Conservation (phyloP, 2,888 invertebrate genomes). For the Fragum fragum region DNA sequence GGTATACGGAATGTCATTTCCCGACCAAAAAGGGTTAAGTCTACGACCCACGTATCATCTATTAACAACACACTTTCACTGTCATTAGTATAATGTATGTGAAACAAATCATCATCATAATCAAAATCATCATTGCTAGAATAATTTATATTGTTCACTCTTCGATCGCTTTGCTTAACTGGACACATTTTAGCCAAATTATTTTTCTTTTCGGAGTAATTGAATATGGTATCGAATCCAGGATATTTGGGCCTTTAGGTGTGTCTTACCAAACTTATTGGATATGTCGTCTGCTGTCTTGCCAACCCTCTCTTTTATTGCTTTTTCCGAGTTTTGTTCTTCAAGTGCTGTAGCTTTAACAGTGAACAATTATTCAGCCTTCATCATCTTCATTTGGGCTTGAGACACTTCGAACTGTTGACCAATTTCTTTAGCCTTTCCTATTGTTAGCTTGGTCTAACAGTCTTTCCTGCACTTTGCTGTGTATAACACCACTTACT, state of each 20-base stretch:
- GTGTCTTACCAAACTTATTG: constrained; percentile 32
- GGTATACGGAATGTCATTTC: constrained; percentile 35
- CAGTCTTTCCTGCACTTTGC: constrained; percentile 50
- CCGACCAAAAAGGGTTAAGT: constrained; percentile 21
- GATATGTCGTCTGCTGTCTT: too few relatives aligned
- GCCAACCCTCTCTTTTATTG: too few relatives aligned
- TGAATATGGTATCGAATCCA: constrained; percentile 36
- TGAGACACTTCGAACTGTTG: constrained; percentile 55
- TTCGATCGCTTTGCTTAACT: neutral
- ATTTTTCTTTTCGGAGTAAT: constrained; percentile 25
- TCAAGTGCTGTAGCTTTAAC: constrained; percentile 7
- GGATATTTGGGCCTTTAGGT: constrained; percentile 31
- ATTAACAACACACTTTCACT: neutral
- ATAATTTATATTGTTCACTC: neutral
- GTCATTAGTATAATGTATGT: constrained; percentile 10
- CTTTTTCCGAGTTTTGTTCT: constrained; percentile 1
- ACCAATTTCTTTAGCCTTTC: constrained; percentile 52
- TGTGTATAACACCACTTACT: constrained; percentile 43
- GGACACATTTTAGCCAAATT: constrained; percentile 37
- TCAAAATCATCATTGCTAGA: constrained; percentile 1
- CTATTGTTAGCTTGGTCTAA: constrained; percentile 43
- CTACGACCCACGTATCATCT: constrained; percentile 39
- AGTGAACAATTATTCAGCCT: constrained; percentile 41
- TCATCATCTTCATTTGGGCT: constrained; percentile 50
- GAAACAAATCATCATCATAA: constrained; percentile 13